These are phyloP conservation scores for Cuculus canorus DNA, from an alignment of 2,797 vertebrate genomes.

Conservation along the genomic window DNA sequence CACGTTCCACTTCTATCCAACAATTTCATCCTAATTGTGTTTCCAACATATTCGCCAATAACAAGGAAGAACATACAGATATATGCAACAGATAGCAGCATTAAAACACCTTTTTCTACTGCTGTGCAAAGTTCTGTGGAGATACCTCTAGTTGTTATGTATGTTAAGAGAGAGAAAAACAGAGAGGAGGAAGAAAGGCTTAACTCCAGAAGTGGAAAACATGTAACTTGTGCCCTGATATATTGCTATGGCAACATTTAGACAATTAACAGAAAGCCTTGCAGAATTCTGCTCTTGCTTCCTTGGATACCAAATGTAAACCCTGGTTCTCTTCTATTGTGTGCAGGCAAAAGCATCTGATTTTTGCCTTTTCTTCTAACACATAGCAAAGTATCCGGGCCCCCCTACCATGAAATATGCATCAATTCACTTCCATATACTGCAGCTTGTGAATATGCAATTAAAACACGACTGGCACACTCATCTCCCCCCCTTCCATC, in stretches of 20 bases:
- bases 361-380: conserved; percentile 18
- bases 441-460: not conserved
- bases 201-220: conserved; percentile 68
- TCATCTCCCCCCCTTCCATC: not conserved
- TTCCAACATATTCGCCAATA: conserved; percentile 31
- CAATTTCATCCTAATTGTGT: conserved; percentile 42
- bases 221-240: conserved; percentile 71
- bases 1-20: conserved; percentile 24
- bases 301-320: conserved; percentile 70
- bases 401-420: not conserved
- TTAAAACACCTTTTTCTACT: not conserved
- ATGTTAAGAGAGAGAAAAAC: not conserved
- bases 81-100: not conserved
- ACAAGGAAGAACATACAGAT: not conserved
- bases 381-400: not conserved
- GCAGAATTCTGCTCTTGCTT: conserved; percentile 63
- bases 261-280: conserved; percentile 79
- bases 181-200: not conserved
- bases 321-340: not conserved
- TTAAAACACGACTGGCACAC: not conserved
- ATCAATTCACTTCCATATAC: not conserved
- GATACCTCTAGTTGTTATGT: not conserved
- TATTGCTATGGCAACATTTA: conserved; percentile 80
- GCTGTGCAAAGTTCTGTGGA: not conserved
- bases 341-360: not conserved